phyloP scores from a whole-genome alignment of 1,140 invertebrate species.

The Limonius californicus region DNA sequence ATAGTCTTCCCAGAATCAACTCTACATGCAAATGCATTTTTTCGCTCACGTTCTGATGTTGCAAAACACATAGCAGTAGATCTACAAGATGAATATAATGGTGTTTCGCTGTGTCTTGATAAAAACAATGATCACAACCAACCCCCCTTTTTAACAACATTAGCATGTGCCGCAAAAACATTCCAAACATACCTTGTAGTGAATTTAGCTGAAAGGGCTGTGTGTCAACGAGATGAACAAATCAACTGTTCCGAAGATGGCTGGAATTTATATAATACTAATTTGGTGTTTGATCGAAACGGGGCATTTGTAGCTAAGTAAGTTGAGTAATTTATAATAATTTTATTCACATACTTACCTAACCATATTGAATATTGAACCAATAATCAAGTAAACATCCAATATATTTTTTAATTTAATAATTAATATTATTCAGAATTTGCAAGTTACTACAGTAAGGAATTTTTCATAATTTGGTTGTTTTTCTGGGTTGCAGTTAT shows the following conservation, averaged over 20 bases:
- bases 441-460: too few relatives aligned
- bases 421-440: too few relatives aligned
- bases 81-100: neutral
- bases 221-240: slow-evolving; percentile 46
- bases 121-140: neutral
- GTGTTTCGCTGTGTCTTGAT: neutral
- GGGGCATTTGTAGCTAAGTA: slow-evolving; percentile 38
- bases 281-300: slow-evolving; percentile 58
- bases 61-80: neutral
- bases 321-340: too few relatives aligned
- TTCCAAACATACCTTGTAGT: slow-evolving; percentile 59
- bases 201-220: slow-evolving; percentile 60
- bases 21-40: slow-evolving; percentile 11
- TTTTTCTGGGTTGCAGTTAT: too few relatives aligned
- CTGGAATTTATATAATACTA: slow-evolving; percentile 64
- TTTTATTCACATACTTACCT: too few relatives aligned
- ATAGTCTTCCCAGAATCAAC: slow-evolving; percentile 77
- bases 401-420: too few relatives aligned
- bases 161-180: slow-evolving; percentile 45
- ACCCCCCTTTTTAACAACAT: slow-evolving; percentile 34
- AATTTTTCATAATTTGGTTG: too few relatives aligned
- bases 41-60: neutral
- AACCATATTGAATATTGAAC: too few relatives aligned
- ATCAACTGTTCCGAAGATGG: slow-evolving; percentile 46
- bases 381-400: too few relatives aligned